Percentiles rank a stretch among this genome's conserved stretches.
These are phyloP conservation scores for Phylloscopus trochilus DNA, from an alignment of 2,113 vertebrate genomes.

Conservation along the genomic window DNA sequence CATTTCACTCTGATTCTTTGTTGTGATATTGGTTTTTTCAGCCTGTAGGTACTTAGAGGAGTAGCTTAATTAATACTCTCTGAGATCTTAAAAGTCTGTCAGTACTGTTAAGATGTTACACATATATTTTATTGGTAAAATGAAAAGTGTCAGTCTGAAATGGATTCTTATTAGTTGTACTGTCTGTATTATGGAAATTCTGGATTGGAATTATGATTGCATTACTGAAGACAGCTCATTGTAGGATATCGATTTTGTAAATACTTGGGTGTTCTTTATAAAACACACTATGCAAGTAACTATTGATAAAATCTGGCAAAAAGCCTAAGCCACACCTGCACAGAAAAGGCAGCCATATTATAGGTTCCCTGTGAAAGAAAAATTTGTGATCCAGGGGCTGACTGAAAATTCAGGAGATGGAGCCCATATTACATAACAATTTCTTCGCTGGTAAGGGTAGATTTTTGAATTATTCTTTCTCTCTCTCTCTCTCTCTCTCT, in stretches of 20 bases:
- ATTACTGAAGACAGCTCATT: not conserved
- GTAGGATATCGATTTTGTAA: not conserved
- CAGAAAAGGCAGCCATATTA: not conserved
- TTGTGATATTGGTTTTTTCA: not conserved
- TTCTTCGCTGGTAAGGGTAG: not conserved
- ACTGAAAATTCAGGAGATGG: not conserved
- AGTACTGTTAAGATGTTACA: not conserved
- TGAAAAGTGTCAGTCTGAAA: not conserved
- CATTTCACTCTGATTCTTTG: not conserved
- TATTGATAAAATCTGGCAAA: not conserved
- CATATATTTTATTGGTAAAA: not conserved
- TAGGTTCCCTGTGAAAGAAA: not conserved
- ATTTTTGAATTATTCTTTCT: not conserved
- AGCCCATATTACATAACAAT: not conserved
- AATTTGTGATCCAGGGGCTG: not conserved
- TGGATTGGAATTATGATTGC: not conserved
- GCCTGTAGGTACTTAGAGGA: not conserved
- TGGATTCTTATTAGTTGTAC: not conserved
- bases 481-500: not conserved
- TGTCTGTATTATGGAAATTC: not conserved
- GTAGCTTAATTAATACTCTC: not conserved
- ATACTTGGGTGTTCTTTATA: not conserved
- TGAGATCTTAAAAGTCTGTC: not conserved
- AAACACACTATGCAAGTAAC: not conserved
- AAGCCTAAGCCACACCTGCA: not conserved